Evolutionary conservation across 2,797 vertebrate genomes (phyloP).

Genomic region (Mormyrops boulengeri): DNA sequence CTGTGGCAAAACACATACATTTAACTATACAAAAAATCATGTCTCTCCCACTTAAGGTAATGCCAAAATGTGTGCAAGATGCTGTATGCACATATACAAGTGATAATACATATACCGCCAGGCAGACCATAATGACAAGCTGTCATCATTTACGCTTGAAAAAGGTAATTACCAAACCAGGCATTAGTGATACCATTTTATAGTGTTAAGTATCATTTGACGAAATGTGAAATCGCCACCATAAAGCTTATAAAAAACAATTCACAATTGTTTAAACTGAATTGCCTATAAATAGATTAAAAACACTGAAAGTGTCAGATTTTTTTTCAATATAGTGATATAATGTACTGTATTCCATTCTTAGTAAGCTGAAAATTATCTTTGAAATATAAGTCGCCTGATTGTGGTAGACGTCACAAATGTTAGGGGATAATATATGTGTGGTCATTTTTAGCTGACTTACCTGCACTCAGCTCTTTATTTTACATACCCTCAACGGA

Average conservation of each 20-base stretch:
- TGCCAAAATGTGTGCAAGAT: neutral
- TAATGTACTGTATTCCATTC: neutral
- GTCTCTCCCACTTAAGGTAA: neutral
- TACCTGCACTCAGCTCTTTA: neutral
- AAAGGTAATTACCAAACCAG: too few relatives aligned
- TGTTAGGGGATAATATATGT: neutral
- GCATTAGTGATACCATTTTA: too few relatives aligned
- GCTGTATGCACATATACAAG: neutral
- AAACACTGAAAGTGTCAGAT: neutral
- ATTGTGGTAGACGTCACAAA: neutral
- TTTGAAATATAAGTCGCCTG: neutral
- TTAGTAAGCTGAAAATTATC: neutral
- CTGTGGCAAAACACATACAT: neutral
- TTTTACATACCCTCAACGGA: neutral
- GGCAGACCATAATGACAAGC: too few relatives aligned
- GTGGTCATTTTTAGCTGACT: constrained; percentile 1
- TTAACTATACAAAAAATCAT: neutral
- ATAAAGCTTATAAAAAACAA: neutral
- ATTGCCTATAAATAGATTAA: neutral
- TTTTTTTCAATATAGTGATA: neutral
- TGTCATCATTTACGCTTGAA: too few relatives aligned
- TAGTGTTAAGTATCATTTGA: too few relatives aligned
- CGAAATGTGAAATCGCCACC: too few relatives aligned
- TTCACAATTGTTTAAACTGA: neutral
- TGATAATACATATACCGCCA: too few relatives aligned